These are phyloP conservation scores for Eurosta solidaginis DNA, from an alignment of 1,140 invertebrate genomes.

Conservation along the genomic window DNA sequence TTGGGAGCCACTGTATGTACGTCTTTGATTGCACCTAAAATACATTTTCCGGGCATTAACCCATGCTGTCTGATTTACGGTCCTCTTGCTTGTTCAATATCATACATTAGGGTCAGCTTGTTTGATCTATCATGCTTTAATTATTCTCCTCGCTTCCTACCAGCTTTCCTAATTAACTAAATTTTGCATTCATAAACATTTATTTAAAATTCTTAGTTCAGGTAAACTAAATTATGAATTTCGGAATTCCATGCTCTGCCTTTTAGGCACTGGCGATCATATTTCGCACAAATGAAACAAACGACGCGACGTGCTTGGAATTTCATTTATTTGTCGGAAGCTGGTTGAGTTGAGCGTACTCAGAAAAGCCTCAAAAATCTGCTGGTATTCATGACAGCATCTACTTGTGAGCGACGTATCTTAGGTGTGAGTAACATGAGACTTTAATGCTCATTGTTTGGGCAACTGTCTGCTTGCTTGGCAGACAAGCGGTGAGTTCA, in stretches of 20 bases:
- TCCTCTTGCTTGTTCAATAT: too few relatives aligned
- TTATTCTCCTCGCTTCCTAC: neutral
- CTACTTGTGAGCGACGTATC: neutral
- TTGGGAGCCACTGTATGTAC: too few relatives aligned
- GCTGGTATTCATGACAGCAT: neutral
- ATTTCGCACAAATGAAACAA: conserved; percentile 7
- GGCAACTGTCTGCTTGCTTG: neutral
- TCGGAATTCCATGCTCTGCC: neutral
- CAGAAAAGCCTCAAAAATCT: too few relatives aligned
- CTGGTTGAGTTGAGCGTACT: too few relatives aligned
- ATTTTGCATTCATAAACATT: neutral
- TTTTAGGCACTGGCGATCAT: neutral
- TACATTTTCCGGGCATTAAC: too few relatives aligned
- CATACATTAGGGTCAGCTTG: too few relatives aligned
- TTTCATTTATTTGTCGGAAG: neutral
- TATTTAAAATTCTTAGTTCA: too few relatives aligned
- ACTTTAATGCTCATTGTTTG: neutral
- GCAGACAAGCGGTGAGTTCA: neutral
- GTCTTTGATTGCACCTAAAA: too few relatives aligned
- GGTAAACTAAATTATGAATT: neutral
- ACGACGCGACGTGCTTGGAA: neutral
- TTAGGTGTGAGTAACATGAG: neutral
- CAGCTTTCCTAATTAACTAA: too few relatives aligned
- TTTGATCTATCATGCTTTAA: neutral
- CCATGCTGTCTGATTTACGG: too few relatives aligned